phyloP scores from a whole-genome alignment of 1,140 invertebrate genomes.

The Drosophila rufa region DNA sequence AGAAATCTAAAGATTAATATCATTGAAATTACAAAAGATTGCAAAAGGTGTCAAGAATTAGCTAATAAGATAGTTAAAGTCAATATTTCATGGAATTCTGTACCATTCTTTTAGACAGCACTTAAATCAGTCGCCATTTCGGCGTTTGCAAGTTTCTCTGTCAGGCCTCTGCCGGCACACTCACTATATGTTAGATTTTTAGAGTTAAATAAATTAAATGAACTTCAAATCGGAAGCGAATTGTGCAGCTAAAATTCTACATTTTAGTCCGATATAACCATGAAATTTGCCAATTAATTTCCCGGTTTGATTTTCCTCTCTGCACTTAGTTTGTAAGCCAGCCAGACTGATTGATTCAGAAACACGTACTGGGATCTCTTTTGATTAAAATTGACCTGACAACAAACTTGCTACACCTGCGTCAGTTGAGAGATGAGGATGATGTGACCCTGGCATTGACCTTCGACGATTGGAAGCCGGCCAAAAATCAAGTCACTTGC shows the following conservation, averaged over 20 bases:
- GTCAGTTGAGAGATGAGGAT: constrained; percentile 9
- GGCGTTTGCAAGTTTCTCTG: no score
- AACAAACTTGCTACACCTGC: constrained; percentile 47
- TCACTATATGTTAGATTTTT: no score
- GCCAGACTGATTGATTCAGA: constrained; percentile 10
- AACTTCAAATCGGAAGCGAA: no score
- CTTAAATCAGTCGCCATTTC: no score
- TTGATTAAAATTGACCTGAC: constrained; percentile 26
- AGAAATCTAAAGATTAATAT: not conserved
- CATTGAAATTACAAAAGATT: no score
- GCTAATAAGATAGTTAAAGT: no score
- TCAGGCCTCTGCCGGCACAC: no score
- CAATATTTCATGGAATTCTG: no score
- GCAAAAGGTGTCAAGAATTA: not conserved
- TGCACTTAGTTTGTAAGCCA: constrained; percentile 23
- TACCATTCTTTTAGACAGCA: no score
- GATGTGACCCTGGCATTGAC: constrained; percentile 18
- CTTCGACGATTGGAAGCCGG: constrained; percentile 13
- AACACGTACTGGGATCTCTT: not conserved
- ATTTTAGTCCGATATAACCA: not conserved
- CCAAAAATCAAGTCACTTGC: constrained; percentile 5
- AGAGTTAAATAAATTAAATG: no score
- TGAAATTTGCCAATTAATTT: not conserved
- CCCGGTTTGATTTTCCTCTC: not conserved
- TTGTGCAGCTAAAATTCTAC: not conserved